Evolutionary conservation across 2,888 invertebrate species (phyloP).

Genomic region (Drosophila falleni): DNA sequence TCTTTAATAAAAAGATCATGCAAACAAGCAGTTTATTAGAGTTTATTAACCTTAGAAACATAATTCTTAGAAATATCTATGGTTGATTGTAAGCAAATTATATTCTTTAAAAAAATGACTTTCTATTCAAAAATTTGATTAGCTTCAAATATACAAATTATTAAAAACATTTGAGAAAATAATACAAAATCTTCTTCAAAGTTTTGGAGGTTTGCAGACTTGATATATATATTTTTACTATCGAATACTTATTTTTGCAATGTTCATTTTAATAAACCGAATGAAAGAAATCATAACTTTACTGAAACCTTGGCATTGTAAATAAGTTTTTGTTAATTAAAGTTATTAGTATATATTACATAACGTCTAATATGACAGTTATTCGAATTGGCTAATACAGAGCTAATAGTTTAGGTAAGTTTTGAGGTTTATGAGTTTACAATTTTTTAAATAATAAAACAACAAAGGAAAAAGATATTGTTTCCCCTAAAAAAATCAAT

Average conservation of each 20-base stretch:
- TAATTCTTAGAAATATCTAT: not conserved
- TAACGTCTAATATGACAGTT: not conserved
- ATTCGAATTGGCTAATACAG: too few relatives aligned
- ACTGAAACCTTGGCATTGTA: slow-evolving; percentile 1
- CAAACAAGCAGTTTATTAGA: not conserved
- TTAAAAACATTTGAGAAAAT: too few relatives aligned
- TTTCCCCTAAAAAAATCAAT: not conserved
- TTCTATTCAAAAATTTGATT: too few relatives aligned
- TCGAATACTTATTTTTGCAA: not conserved
- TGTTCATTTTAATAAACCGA: not conserved
- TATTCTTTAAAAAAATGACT: too few relatives aligned
- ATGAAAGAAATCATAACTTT: not conserved
- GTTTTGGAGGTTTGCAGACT: too few relatives aligned
- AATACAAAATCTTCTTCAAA: too few relatives aligned
- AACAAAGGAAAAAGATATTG: too few relatives aligned
- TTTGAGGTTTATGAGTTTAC: not conserved
- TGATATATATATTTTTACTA: too few relatives aligned
- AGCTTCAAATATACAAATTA: too few relatives aligned
- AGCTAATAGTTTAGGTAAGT: not conserved
- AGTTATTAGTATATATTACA: not conserved
- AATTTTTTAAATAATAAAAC: not conserved
- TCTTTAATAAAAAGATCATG: not conserved
- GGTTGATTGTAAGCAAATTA: not conserved
- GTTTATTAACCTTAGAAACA: slow-evolving; percentile 5
- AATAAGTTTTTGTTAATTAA: not conserved